Conservation (phyloP, 2,888 invertebrate genomes). For the Cephus nigrinus region DNA sequence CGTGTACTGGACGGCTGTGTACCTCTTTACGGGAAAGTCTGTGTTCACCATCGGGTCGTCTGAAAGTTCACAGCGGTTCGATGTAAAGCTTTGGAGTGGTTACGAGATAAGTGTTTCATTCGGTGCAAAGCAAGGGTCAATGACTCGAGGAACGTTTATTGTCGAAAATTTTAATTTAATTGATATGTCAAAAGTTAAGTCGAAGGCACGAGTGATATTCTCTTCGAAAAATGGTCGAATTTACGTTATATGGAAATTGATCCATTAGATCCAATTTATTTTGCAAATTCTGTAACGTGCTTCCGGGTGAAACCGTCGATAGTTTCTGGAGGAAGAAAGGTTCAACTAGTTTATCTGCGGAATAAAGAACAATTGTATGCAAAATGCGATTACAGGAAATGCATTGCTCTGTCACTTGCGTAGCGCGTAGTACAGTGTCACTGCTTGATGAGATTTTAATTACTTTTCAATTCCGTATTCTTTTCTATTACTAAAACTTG, state of each 20-base stretch:
- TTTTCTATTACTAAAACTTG: constrained; percentile 25
- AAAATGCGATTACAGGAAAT: neutral
- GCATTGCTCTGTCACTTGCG: neutral
- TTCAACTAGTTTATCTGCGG: neutral
- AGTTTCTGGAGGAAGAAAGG: neutral
- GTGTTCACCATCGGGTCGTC: constrained; percentile 78
- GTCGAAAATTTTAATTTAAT: neutral
- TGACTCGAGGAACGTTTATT: neutral
- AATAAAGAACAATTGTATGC: neutral
- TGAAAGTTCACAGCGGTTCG: constrained; percentile 52
- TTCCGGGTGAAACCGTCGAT: neutral
- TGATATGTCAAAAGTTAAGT: neutral
- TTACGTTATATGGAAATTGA: neutral
- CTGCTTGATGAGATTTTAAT: constrained; percentile 51
- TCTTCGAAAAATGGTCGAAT: neutral
- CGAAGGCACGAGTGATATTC: neutral
- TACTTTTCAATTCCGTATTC: constrained; percentile 47
- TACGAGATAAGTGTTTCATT: neutral
- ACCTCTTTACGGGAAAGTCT: constrained; percentile 81
- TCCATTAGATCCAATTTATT: no score
- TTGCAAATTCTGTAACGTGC: no score
- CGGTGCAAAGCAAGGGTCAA: neutral
- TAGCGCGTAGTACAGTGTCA: neutral
- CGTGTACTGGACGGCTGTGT: constrained; percentile 82
- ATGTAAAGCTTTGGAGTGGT: neutral